phyloP scores from a whole-genome alignment of 37 sponge, comb jelly and placozoan species.

The Diacarnus erythraeanus region DNA sequence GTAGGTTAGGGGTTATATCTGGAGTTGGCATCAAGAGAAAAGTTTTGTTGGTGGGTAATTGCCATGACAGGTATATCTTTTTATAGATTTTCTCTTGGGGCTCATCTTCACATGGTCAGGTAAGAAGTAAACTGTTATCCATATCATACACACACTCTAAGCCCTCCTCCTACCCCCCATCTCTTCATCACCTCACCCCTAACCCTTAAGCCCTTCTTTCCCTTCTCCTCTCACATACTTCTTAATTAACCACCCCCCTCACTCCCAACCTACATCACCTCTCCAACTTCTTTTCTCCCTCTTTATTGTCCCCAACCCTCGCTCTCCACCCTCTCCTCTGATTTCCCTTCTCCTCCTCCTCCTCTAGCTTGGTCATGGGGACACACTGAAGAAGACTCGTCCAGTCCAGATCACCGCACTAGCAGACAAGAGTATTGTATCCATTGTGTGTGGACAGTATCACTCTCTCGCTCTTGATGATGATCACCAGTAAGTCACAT shows the following conservation, averaged over 20 bases:
- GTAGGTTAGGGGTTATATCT: no score
- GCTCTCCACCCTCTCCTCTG: neutral
- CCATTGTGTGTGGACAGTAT: slow-evolving; percentile 77
- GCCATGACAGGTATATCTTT: no score
- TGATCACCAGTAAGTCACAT: slow-evolving; percentile 51
- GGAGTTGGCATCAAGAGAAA: no score
- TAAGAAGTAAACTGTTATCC: neutral
- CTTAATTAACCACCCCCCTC: neutral
- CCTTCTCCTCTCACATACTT: neutral
- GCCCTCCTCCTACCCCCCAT: neutral
- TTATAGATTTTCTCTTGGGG: slow-evolving; percentile 76
- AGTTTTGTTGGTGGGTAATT: no score
- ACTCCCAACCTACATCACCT: neutral
- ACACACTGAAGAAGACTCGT: slow-evolving; percentile 61
- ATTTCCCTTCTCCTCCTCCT: neutral
- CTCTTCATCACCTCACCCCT: neutral
- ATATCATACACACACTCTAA: neutral
- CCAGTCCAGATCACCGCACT: slow-evolving; percentile 71
- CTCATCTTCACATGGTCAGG: slow-evolving; percentile 70
- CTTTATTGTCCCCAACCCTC: neutral
- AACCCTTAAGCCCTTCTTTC: neutral
- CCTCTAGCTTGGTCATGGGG: slow-evolving; percentile 78
- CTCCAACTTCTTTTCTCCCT: neutral
- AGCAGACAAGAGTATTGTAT: slow-evolving; percentile 56
- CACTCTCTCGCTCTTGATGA: slow-evolving; percentile 78